A percentile compares a stretch with the other conserved stretches of the same genome.
phyloP scores from a whole-genome alignment of 2,797 vertebrate species.

The Hemibagrus guttatus region DNA sequence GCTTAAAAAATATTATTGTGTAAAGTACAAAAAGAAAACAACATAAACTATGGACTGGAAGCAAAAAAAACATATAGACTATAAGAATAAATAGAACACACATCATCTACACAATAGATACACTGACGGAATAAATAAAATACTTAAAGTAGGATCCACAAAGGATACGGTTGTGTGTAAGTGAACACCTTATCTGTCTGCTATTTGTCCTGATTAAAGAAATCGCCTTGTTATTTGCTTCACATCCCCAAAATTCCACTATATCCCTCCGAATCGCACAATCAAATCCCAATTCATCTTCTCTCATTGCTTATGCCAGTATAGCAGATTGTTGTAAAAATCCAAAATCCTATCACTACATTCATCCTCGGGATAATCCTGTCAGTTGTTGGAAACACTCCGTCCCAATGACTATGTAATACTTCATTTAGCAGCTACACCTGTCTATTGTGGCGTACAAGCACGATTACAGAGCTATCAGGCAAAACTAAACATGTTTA shows the following conservation, averaged over 20 bases:
- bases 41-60: background rate
- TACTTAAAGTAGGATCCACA: background rate
- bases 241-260: constrained; percentile 22
- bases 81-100: background rate
- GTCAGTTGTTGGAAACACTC: constrained; percentile 50
- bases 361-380: constrained; percentile 49
- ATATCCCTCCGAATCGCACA: constrained; percentile 19
- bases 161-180: background rate
- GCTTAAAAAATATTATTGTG: background rate
- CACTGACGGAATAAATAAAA: background rate
- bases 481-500: constrained; percentile 32
- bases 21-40: background rate
- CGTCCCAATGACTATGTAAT: constrained; percentile 30
- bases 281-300: constrained; percentile 48
- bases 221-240: constrained; percentile 24
- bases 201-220: constrained; percentile 10
- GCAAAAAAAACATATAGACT: background rate
- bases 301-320: constrained; percentile 47
- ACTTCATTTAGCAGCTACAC: constrained; percentile 53
- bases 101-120: background rate
- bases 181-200: background rate
- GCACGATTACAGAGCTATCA: constrained; percentile 32
- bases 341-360: constrained; percentile 44
- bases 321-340: constrained; percentile 42
- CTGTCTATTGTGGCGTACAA: constrained; percentile 42